Base-by-base conservation (phyloP, 2,797 vertebrate genomes). In the Enteromius paludinosus region DNA sequence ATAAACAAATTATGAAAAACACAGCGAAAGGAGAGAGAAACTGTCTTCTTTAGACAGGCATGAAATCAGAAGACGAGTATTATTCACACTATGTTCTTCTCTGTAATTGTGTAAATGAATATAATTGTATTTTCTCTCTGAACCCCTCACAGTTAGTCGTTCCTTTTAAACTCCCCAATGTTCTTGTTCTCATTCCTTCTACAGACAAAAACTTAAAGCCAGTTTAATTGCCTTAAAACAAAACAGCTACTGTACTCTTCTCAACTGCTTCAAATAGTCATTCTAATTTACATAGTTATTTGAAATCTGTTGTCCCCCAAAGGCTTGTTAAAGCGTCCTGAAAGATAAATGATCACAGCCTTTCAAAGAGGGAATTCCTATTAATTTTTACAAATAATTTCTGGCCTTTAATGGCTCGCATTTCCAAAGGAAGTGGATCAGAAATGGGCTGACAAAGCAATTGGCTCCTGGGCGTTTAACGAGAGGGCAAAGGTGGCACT, bases 331-430 rank as follows among this genome's bases (percentile, higher is more conserved):
- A 75, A 79, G 65, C 28, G 5, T 74, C 30, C 64, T 70, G 38
- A 62, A 72, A 82, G 80, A 78, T 72, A 82, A 85, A 79, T 69
- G 69, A 86, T 79, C 54, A 68, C 76, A 75, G n/a, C 45, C 47
- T 76, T 79, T 83, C 64, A 79, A 75, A 83, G 78, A 43, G 52
- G 30, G 41, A 75, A 71, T 43, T 76, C 81, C 43, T 82, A 70
- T 74, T 65, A 56, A 61, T 75, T 69, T 66, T 64, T 64, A 41
- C 49, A 56, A 70, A 61, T 71, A 1, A 52, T 86, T 70, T 35
- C 68, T 65, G 33, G 47, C n/a, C 54, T 52, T 35, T 62, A 61
- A 65, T 76, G 73, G 41, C 45, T 54, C 47, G 1, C 2, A 18
- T 85, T 82, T 73, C 47, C 78, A 82, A 82, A 65, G 70, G 59